phyloP scores from a whole-genome alignment of 2,888 invertebrate species.

The Prosopocoilus inquinatus region DNA sequence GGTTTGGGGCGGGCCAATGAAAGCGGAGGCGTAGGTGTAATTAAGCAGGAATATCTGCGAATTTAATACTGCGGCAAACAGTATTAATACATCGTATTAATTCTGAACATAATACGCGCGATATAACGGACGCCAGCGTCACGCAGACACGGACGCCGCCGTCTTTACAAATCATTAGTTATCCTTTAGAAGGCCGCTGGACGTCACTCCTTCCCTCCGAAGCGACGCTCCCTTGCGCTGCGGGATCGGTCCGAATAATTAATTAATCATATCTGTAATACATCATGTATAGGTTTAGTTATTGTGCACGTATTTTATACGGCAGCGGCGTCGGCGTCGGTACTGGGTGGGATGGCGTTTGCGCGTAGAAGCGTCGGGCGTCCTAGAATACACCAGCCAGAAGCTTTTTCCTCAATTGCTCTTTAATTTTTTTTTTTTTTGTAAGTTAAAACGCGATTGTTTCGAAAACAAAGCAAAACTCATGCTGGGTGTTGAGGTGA shows the following conservation, averaged over 20 bases:
- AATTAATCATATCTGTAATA: conserved; percentile 46
- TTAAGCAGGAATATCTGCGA: conserved; percentile 2
- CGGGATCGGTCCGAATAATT: conserved; percentile 31
- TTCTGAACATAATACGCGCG: conserved; percentile 1
- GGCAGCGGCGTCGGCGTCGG: not conserved
- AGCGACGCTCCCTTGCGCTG: conserved; percentile 13
- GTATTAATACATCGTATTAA: conserved; percentile 4
- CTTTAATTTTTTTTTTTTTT: no score
- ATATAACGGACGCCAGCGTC: conserved; percentile 9
- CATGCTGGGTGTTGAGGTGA: no score
- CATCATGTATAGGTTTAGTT: conserved; percentile 42
- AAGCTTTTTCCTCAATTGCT: not conserved
- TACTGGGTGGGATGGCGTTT: not conserved
- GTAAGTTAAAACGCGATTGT: no score
- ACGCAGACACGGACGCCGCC: conserved; percentile 38
- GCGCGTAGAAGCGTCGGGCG: not conserved
- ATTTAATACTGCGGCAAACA: conserved; percentile 1
- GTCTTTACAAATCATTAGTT: conserved; percentile 52
- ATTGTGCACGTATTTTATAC: conserved; percentile 19
- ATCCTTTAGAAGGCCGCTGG: conserved; percentile 44
- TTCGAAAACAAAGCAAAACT: no score
- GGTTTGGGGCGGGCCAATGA: no score
- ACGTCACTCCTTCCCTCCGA: conserved; percentile 29
- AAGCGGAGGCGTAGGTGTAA: not conserved
- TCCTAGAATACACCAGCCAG: not conserved